Conservation (phyloP, 2,113 vertebrate species). For the Rhynchomys soricoides region DNA sequence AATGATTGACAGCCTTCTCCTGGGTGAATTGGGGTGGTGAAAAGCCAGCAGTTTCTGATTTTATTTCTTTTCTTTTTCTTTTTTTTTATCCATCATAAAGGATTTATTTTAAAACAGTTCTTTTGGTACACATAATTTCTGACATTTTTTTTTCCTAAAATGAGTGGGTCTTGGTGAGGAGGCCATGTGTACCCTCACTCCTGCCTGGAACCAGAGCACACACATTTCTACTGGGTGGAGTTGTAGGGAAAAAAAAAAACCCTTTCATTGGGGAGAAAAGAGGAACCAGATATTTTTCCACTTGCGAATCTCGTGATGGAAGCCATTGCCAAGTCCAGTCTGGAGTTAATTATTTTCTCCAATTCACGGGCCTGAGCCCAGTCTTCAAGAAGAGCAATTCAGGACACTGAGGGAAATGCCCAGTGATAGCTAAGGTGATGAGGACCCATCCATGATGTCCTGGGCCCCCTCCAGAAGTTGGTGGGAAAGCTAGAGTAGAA, state of each 20-base stretch:
- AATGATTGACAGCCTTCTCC: fast-evolving
- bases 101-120: too few relatives aligned
- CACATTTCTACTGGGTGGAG: not conserved
- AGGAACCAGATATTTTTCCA: not conserved
- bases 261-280: not conserved
- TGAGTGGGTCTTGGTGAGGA: fast-evolving
- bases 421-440: fast-evolving
- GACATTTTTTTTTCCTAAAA: not conserved
- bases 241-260: not conserved
- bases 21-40: fast-evolving
- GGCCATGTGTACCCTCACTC: fast-evolving
- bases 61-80: too few relatives aligned
- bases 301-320: not conserved
- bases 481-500: not conserved
- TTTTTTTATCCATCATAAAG: too few relatives aligned
- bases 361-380: not conserved
- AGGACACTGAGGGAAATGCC: not conserved
- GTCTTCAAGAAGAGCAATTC: not conserved
- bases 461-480: not conserved
- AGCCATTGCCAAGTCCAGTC: not conserved
- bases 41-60: not conserved
- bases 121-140: too few relatives aligned
- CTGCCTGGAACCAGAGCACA: not conserved
- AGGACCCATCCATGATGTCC: fast-evolving
- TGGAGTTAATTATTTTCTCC: not conserved